A percentile compares a stretch with the other conserved stretches of the same genome.
Conservation (phyloP, 2,888 invertebrate genomes). For the Loripinus fragilis region DNA sequence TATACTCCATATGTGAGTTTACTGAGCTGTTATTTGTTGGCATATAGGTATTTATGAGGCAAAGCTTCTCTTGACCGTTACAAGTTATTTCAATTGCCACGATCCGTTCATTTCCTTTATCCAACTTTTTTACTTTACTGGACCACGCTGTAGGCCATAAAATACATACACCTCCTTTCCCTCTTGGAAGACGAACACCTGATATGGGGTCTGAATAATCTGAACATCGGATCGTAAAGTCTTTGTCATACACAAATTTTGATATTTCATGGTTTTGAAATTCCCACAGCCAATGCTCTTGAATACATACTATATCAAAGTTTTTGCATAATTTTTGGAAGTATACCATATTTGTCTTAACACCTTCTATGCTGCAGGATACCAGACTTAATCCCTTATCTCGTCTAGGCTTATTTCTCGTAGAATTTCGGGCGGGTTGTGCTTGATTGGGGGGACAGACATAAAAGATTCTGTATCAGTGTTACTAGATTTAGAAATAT, state of each 20-base stretch:
- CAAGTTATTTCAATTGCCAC: not conserved
- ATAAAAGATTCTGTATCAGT: conserved; percentile 17
- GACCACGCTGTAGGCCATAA: conserved; percentile 4
- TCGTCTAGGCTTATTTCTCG: not conserved
- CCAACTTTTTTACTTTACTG: conserved; percentile 6
- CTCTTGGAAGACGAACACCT: not conserved
- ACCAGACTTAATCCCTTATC: not conserved
- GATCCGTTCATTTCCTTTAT: conserved; percentile 14
- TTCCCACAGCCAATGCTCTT: conserved; percentile 18
- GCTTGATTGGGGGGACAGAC: conserved; percentile 6
- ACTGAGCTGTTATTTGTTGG: not conserved
- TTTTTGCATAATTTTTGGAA: conserved; percentile 7
- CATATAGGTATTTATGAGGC: not conserved
- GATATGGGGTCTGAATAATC: not conserved
- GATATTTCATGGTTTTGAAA: not conserved
- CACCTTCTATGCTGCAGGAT: conserved; percentile 6
- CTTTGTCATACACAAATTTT: not conserved
- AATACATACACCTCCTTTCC: conserved; percentile 2
- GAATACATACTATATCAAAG: conserved; percentile 5
- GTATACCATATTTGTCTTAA: not conserved
- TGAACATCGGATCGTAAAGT: not conserved
- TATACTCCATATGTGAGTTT: conserved; percentile 6
- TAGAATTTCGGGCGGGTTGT: conserved; percentile 1
- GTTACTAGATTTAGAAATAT: too few relatives aligned
- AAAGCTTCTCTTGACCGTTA: not conserved